phyloP scores from a whole-genome alignment of 2,113 vertebrate genomes.

The Bucco capensis region DNA sequence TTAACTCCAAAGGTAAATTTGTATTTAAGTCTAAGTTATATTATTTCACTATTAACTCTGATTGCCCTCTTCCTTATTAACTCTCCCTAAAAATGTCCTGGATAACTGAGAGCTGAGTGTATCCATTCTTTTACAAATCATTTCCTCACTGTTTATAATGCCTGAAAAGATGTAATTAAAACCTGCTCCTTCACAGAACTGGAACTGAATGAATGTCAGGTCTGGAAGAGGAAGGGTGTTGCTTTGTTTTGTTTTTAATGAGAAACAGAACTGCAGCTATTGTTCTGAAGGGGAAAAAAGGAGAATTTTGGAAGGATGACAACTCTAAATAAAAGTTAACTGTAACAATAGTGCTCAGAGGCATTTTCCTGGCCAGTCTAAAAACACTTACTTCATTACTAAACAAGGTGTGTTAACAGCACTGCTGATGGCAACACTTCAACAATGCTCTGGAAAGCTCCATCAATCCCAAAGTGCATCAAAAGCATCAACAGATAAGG shows the following conservation, averaged over 20 bases:
- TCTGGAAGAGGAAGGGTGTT: constrained; percentile 62
- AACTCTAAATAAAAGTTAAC: constrained; percentile 57
- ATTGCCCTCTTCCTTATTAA: constrained; percentile 32
- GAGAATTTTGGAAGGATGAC: constrained; percentile 33
- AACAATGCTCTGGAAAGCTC: not conserved
- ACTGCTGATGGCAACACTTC: constrained; percentile 5
- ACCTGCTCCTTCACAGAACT: not conserved
- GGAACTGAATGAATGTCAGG: constrained; percentile 43
- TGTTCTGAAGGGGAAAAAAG: constrained; percentile 2
- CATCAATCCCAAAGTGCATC: constrained; percentile 25
- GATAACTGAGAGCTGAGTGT: constrained; percentile 18
- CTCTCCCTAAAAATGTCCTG: not conserved
- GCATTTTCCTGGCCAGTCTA: constrained; percentile 37
- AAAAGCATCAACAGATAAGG: constrained; percentile 31
- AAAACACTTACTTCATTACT: constrained; percentile 49
- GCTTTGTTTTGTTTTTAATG: constrained; percentile 55
- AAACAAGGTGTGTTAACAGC: constrained; percentile 46
- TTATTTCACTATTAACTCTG: constrained; percentile 1
- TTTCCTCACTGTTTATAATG: constrained; percentile 22
- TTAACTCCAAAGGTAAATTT: not conserved
- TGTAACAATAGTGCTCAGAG: constrained; percentile 49
- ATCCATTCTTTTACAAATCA: constrained; percentile 23
- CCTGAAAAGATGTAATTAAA: constrained; percentile 40
- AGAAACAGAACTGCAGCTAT: constrained; percentile 50
- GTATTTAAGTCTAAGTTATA: not conserved